These are phyloP conservation scores for Aradophagus sp. DNA, from an alignment of 1,140 invertebrate genomes.

Conservation along the genomic window DNA sequence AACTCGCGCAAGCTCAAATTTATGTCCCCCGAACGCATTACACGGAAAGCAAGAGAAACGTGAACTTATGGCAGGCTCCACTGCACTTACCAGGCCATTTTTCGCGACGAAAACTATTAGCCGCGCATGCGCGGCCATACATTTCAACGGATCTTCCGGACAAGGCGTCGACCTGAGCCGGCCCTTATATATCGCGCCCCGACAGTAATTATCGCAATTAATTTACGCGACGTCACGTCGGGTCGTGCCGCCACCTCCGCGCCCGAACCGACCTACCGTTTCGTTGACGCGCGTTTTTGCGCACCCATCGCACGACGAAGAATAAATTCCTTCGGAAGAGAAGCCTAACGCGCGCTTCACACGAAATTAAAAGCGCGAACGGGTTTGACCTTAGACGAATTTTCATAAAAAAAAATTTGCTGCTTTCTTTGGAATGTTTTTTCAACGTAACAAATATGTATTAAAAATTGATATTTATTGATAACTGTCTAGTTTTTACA, in stretches of 20 bases:
- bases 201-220: slow-evolving; percentile 54
- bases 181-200: slow-evolving; percentile 31
- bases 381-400: slow-evolving; percentile 5
- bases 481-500: too few species aligned
- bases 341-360: slow-evolving; percentile 5
- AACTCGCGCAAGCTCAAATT: slow-evolving; percentile 11
- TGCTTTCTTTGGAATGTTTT: too few species aligned
- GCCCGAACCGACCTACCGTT: slow-evolving; percentile 29
- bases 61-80: slow-evolving; percentile 19
- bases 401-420: too few species aligned
- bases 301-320: slow-evolving; percentile 32
- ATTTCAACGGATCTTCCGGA: slow-evolving; percentile 19
- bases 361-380: slow-evolving; percentile 28
- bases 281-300: slow-evolving; percentile 17
- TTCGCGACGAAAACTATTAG: slow-evolving; percentile 37
- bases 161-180: slow-evolving; percentile 27
- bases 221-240: slow-evolving; percentile 47
- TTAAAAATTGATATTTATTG: too few species aligned
- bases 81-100: slow-evolving; percentile 21
- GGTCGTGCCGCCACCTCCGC: slow-evolving; percentile 32
- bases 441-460: too few species aligned
- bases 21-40: slow-evolving; percentile 9
- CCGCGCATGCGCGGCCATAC: slow-evolving; percentile 20
- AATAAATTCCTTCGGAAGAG: slow-evolving; percentile 36
- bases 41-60: slow-evolving; percentile 23